Evolutionary conservation across 2,797 vertebrate genomes (phyloP).

Genomic region (Melanotaenia boesemani): DNA sequence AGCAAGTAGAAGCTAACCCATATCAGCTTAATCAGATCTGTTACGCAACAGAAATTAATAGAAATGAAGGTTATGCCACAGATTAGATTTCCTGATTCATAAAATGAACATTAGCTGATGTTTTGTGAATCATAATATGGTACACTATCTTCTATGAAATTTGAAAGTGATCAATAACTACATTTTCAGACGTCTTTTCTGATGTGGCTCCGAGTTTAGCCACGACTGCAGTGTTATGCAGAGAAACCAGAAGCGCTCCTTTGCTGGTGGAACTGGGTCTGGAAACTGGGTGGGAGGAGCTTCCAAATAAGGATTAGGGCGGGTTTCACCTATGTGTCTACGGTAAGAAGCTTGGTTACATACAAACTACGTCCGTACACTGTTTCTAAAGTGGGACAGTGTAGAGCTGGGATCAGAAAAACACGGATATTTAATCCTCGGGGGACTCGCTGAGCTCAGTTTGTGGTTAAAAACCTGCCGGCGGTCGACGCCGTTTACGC

Average conservation of each 20-base stretch:
- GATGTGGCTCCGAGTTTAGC: neutral
- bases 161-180: too few relatives aligned
- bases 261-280: slow-evolving; percentile 29
- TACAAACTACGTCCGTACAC: neutral
- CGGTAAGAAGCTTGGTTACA: slow-evolving; percentile 37
- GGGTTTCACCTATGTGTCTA: slow-evolving; percentile 46
- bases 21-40: too few relatives aligned
- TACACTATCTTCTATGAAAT: too few relatives aligned
- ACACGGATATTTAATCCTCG: neutral
- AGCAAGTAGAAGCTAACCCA: too few relatives aligned
- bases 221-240: neutral
- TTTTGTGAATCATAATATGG: too few relatives aligned
- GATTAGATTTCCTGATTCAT: too few relatives aligned
- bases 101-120: too few relatives aligned
- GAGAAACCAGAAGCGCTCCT: slow-evolving; percentile 13
- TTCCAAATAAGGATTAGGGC: slow-evolving; percentile 26
- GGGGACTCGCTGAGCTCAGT: slow-evolving; percentile 10
- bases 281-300: slow-evolving; percentile 57
- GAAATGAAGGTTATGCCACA: too few relatives aligned
- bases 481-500: slow-evolving; percentile 24
- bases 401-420: neutral
- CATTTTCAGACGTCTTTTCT: neutral
- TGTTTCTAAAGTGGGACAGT: neutral
- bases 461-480: slow-evolving; percentile 12
- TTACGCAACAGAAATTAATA: too few relatives aligned